Conservation (phyloP, 2,888 invertebrate genomes). For the Linyphia triangularis region DNA sequence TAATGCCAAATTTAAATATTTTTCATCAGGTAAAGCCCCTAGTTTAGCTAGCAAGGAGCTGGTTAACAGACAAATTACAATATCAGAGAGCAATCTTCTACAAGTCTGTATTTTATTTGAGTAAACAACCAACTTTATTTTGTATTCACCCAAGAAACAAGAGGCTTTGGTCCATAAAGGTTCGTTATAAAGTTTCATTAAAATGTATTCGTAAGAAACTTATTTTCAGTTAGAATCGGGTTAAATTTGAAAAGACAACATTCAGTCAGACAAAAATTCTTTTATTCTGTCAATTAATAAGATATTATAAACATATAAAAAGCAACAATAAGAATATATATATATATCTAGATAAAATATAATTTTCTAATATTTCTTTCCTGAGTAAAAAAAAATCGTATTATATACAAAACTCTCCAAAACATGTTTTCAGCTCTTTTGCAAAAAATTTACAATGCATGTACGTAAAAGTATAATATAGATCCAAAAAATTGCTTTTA, state of each 20-base stretch:
- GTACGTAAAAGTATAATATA: background rate
- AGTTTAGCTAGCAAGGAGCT: too few relatives aligned
- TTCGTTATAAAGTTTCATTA: too few relatives aligned
- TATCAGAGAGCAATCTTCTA: too few relatives aligned
- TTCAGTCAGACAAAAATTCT: conserved; percentile 3
- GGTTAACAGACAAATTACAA: too few relatives aligned
- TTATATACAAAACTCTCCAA: conserved; percentile 13
- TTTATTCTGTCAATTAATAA: conserved; percentile 44
- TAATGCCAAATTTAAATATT: too few relatives aligned
- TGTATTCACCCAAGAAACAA: too few relatives aligned
- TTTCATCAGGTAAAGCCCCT: too few relatives aligned
- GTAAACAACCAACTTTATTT: too few relatives aligned
- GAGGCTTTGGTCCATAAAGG: too few relatives aligned
- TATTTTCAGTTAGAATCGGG: too few relatives aligned
- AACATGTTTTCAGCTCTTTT: background rate
- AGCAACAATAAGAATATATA: conserved; percentile 59
- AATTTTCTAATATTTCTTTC: conserved; percentile 55
- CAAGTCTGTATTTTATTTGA: too few relatives aligned
- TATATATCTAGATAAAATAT: conserved; percentile 55
- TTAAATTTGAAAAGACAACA: background rate
- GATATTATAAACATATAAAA: conserved; percentile 64
- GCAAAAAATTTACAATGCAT: conserved; percentile 3
- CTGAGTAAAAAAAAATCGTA: conserved; percentile 48
- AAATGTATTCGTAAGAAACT: too few relatives aligned
- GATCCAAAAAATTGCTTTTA: background rate